Evolutionary conservation across 2,888 invertebrate species (phyloP).

Genomic region (Cynaeus angustus): DNA sequence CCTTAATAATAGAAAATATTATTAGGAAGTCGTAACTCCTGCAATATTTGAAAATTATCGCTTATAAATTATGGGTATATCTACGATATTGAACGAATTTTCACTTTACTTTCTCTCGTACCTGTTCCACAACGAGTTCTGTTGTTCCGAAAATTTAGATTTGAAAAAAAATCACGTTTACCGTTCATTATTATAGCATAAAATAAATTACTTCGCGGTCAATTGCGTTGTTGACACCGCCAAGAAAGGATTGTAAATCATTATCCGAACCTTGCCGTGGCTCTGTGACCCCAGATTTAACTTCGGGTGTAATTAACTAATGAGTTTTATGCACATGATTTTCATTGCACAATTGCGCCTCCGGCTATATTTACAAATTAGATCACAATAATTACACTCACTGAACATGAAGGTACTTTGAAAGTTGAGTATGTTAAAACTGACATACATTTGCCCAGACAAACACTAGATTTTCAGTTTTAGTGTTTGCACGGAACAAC

Average conservation of each 20-base stretch:
- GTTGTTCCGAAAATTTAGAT: constrained; percentile 19
- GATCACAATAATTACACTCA: constrained; percentile 42
- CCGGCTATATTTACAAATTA: constrained; percentile 32
- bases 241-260: not conserved
- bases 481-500: not conserved
- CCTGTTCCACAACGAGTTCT: not conserved
- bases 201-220: constrained; percentile 15
- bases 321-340: not conserved
- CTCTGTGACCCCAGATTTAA: constrained; percentile 10
- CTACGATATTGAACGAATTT: constrained; percentile 35
- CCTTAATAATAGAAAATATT: constrained; percentile 11
- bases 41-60: constrained; percentile 23
- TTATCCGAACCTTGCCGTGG: not conserved
- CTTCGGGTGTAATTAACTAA: constrained; percentile 14
- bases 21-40: constrained; percentile 32
- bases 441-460: constrained; percentile 38
- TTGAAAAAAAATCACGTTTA: constrained; percentile 27
- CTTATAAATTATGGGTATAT: constrained; percentile 29
- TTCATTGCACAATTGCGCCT: constrained; percentile 24
- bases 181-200: constrained; percentile 7
- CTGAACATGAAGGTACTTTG: constrained; percentile 39
- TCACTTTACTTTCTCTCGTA: constrained; percentile 39
- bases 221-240: constrained; percentile 8
- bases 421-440: constrained; percentile 32
- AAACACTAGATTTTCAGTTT: constrained; percentile 9